These are phyloP conservation scores for Aphodius granarius DNA, from an alignment of 2,888 invertebrate genomes.

Conservation along the genomic window DNA sequence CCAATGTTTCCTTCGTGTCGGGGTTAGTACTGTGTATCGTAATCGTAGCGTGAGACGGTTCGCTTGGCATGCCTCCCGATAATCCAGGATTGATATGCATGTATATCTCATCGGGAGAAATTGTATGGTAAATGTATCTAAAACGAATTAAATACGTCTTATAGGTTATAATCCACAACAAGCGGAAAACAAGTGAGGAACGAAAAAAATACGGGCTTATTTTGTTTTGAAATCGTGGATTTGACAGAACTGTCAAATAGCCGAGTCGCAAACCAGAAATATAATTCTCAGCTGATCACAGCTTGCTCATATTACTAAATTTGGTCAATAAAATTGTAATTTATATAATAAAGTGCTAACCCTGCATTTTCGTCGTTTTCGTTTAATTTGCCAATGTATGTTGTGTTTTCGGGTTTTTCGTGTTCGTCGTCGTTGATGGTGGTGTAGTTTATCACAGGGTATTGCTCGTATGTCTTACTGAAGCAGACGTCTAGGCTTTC, in stretches of 20 bases:
- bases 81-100: slow-evolving; percentile 72
- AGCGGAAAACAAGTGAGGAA: background rate
- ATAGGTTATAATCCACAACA: background rate
- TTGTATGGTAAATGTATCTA: slow-evolving; percentile 71
- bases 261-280: slow-evolving; percentile 28
- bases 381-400: slow-evolving; percentile 51
- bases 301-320: slow-evolving; percentile 39
- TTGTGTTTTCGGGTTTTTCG: slow-evolving; percentile 45
- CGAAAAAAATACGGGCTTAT: background rate
- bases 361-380: slow-evolving; percentile 55
- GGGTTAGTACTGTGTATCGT: slow-evolving; percentile 67
- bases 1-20: slow-evolving; percentile 60
- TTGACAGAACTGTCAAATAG: slow-evolving; percentile 22
- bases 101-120: slow-evolving; percentile 69
- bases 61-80: slow-evolving; percentile 63
- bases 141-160: slow-evolving; percentile 31
- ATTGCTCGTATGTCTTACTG: slow-evolving; percentile 56
- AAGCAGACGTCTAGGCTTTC: slow-evolving; percentile 52
- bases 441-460: slow-evolving; percentile 50
- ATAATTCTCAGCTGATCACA: slow-evolving; percentile 34
- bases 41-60: slow-evolving; percentile 69
- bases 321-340: slow-evolving; percentile 38
- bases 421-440: slow-evolving; percentile 35
- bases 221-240: background rate
- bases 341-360: slow-evolving; percentile 44